phyloP scores from a whole-genome alignment of 2,888 invertebrate genomes.

The Tanytarsus gracilentus region DNA sequence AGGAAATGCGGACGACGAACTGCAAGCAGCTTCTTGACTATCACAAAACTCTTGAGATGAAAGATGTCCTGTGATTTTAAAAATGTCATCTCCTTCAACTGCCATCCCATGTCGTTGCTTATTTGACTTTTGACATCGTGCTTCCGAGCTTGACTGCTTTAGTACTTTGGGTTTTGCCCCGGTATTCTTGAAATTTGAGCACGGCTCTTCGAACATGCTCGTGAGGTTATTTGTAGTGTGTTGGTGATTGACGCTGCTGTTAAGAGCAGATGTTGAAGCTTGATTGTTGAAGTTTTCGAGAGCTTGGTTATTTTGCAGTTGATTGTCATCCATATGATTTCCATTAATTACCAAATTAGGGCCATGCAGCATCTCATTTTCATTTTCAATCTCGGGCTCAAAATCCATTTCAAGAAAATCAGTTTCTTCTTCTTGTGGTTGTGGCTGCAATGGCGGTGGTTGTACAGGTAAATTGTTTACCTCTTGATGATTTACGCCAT shows the following conservation, averaged over 20 bases:
- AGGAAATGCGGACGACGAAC: too few species aligned
- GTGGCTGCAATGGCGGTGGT: constrained; percentile 1
- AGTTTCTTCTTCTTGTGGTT: constrained; percentile 39
- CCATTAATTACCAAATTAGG: not conserved
- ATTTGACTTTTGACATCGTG: not conserved
- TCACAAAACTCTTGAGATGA: too few species aligned
- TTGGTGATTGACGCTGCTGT: not conserved
- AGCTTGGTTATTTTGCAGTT: not conserved
- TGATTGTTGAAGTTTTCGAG: not conserved
- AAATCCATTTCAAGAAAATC: constrained; percentile 44
- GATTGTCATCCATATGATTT: not conserved
- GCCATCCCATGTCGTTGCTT: not conserved
- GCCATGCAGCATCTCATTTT: constrained; percentile 30
- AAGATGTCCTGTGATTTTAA: constrained; percentile 13
- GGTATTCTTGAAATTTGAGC: not conserved
- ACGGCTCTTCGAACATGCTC: too few species aligned
- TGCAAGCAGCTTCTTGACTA: too few species aligned
- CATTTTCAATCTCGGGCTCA: constrained; percentile 41
- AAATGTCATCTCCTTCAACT: constrained; percentile 3
- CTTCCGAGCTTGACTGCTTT: not conserved
- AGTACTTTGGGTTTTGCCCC: constrained; percentile 13
- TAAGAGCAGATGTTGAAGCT: not conserved
- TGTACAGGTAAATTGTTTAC: not conserved
- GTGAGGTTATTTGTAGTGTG: too few species aligned
- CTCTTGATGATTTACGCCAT: constrained; percentile 6